Percentiles rank a stretch among this genome's conserved stretches.
phyloP scores from a whole-genome alignment of 1,140 invertebrate species.

The Venustaconcha ellipsiformis region DNA sequence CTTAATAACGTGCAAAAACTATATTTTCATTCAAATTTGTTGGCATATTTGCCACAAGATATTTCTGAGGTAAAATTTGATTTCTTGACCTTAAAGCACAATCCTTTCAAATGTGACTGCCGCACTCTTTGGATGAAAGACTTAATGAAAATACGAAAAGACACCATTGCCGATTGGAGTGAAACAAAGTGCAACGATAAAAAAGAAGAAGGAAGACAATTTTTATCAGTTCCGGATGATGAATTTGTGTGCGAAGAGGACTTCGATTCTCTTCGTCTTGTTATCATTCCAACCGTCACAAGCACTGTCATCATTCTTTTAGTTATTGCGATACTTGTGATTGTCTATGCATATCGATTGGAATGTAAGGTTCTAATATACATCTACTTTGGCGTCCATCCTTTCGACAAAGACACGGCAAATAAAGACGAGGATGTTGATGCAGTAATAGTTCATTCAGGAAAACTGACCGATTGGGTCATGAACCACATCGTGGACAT shows the following conservation, averaged over 20 bases:
- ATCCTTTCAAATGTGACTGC: conserved; percentile 52
- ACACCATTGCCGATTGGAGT: conserved; percentile 15
- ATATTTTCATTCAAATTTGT: conserved; percentile 39
- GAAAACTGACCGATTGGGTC: conserved; percentile 39
- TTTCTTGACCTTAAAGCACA: conserved; percentile 31
- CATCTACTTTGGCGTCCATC: conserved; percentile 50
- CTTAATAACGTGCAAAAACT: conserved; percentile 28
- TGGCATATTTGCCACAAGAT: conserved; percentile 31
- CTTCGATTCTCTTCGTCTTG: conserved; percentile 28
- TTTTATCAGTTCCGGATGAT: conserved; percentile 39
- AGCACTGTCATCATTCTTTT: conserved; percentile 25
- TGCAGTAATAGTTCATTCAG: conserved; percentile 39
- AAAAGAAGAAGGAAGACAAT: conserved; percentile 35
- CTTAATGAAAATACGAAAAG: conserved; percentile 35
- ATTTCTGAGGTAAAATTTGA: conserved; percentile 13
- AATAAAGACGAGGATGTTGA: conserved; percentile 36
- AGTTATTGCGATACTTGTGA: conserved; percentile 19
- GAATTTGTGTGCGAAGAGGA: conserved; percentile 44
- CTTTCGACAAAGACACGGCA: conserved; percentile 47
- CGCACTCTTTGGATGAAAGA: conserved; percentile 49
- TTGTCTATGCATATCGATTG: conserved; percentile 37
- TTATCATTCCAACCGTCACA: conserved; percentile 29
- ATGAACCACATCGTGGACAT: conserved; percentile 37
- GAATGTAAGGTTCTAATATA: conserved; percentile 48
- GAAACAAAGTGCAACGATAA: conserved; percentile 39